These are phyloP conservation scores for Terrapene triunguis DNA, from an alignment of 2,113 vertebrate genomes.

Conservation along the genomic window DNA sequence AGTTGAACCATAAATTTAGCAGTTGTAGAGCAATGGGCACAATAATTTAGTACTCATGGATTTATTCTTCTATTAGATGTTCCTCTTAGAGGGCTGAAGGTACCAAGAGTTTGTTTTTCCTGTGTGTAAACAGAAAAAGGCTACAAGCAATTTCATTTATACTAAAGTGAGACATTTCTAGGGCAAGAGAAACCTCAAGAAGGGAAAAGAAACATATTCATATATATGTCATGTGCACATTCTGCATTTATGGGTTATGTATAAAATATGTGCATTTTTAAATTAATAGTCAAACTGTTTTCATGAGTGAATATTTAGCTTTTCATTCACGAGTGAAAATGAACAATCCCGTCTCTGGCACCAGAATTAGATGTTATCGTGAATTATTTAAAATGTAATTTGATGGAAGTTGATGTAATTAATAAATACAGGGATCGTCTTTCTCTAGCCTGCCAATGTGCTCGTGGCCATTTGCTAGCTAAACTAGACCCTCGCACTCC, in stretches of 20 bases:
- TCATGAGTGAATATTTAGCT: background rate
- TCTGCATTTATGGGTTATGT: background rate
- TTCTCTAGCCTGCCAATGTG: background rate
- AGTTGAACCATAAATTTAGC: background rate
- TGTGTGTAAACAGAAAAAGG: background rate
- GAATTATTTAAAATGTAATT: background rate
- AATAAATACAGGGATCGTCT: background rate
- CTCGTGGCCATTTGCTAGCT: constrained; percentile 28
- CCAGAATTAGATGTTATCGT: background rate
- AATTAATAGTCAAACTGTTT: background rate
- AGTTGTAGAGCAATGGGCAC: background rate
- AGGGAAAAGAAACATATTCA: background rate
- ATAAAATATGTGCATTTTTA: accelerated
- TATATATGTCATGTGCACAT: accelerated
- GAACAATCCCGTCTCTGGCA: constrained; percentile 15
- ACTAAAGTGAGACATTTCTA: background rate
- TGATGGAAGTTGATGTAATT: constrained; percentile 25
- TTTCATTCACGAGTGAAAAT: constrained; percentile 41
- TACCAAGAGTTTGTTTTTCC: constrained; percentile 8
- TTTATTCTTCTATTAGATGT: background rate
- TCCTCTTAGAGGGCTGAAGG: background rate
- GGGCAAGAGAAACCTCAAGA: background rate
- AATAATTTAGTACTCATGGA: background rate
- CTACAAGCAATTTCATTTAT: constrained; percentile 16
- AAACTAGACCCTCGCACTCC: constrained; percentile 15